Evolutionary conservation across 2,113 vertebrate genomes (phyloP), one percentile per base, ranked within the genome.

Genomic region (Silurus meridionalis): DNA sequence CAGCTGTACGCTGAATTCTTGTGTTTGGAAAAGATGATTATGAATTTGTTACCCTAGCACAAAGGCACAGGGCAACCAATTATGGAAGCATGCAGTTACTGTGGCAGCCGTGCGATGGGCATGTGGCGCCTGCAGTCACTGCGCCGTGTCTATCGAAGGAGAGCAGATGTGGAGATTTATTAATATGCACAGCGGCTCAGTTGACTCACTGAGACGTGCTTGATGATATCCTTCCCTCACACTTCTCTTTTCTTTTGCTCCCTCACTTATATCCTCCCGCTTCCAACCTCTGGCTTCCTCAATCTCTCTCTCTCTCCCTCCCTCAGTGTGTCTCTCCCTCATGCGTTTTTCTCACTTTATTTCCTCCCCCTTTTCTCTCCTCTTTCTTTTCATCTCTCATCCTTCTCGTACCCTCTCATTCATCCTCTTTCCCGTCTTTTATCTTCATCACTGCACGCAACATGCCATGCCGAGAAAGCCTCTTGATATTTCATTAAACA

Each of bases 401-500:
- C 55, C 80, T 71, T 69, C 75, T 61, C 71, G 46, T 61, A 69
- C 19, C 69, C 48, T 48, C 66, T 80, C 87, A 50, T 91, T 89
- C 72, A 83, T 52, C 85, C 81, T 80, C 61, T 75, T 75, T 58
- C 17, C 80, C 23, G 13, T 84, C 69, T 82, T 58, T 83, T 50
- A 57, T 91, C 88, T 85, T 75, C 19, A 64, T 82, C 66, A 66
- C 88, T 67, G 53, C 83, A 86, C 85, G 89, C 86, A 85, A 90
- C 82, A 72, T 74, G 89, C 84, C 88, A 83, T 50, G 95, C 95
- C 95, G 95, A 96, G 95, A 95, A 87, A 97, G 96, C 95, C 97
- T 97, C 97, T 97, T 98, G 98, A 99, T 98, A 98, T 97, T 96
- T 99, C 97, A 99, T 99, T 98, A 98, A 97, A 97, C 97, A 97